A percentile compares a stretch with the other conserved stretches of the same genome.
These are phyloP conservation scores for Tauraco erythrolophus DNA, from an alignment of 2,113 vertebrate genomes.

Conservation along the genomic window DNA sequence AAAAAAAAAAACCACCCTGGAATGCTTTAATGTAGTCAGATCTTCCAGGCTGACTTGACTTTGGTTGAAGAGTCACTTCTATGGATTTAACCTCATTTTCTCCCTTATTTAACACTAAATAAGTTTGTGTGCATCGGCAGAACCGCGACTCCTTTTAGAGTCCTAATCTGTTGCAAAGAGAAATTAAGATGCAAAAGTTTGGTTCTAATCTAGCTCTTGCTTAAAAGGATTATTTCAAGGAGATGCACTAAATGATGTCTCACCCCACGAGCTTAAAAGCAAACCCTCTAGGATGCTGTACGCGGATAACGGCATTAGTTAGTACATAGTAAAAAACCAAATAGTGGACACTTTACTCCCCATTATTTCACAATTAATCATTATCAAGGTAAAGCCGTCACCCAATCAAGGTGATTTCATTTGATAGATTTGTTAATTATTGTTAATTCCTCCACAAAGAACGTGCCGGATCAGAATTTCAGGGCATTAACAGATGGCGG, in stretches of 20 bases:
- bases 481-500: conserved; percentile 16
- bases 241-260: background rate
- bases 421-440: conserved; percentile 33
- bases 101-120: background rate
- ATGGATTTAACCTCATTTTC: background rate
- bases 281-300: background rate
- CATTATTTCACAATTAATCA: conserved; percentile 3
- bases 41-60: background rate
- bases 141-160: background rate
- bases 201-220: background rate
- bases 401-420: conserved; percentile 47
- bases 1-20: background rate
- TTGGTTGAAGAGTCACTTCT: background rate
- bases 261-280: background rate
- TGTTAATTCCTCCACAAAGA: conserved; percentile 13
- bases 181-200: background rate
- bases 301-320: background rate
- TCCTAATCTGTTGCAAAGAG: background rate
- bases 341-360: background rate
- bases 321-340: background rate
- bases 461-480: background rate
- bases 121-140: background rate
- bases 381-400: conserved; percentile 19
- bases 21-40: background rate
- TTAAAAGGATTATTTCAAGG: background rate